phyloP scores from a whole-genome alignment of 2,113 vertebrate species.

The Hydrolagus affinis region DNA sequence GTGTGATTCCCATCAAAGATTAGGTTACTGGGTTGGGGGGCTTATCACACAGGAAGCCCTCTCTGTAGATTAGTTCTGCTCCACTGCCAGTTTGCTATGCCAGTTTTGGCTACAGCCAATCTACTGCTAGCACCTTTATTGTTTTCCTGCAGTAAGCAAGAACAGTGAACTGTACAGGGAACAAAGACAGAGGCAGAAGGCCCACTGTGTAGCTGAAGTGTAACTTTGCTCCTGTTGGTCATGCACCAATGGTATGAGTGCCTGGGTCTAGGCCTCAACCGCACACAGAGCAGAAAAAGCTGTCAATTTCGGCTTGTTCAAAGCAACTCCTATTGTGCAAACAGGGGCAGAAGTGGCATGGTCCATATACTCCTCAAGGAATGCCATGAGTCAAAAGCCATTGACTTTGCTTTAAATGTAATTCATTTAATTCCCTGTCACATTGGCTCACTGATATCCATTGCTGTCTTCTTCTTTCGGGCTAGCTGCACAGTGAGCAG shows the following conservation, averaged over 20 bases:
- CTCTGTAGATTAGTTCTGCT: slow-evolving; percentile 75
- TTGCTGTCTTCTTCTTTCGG: slow-evolving; percentile 56
- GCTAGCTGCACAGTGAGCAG: slow-evolving; percentile 38
- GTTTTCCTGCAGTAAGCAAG: slow-evolving; percentile 54
- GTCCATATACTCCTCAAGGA: slow-evolving; percentile 58
- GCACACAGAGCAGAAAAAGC: slow-evolving; percentile 58
- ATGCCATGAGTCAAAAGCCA: slow-evolving; percentile 53
- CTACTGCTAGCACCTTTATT: slow-evolving; percentile 59
- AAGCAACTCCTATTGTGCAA: slow-evolving; percentile 59
- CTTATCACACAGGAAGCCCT: slow-evolving; percentile 61
- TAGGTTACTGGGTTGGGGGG: slow-evolving; percentile 52
- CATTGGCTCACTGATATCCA: slow-evolving; percentile 47
- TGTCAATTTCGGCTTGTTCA: slow-evolving; percentile 65
- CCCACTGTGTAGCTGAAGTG: slow-evolving; percentile 55
- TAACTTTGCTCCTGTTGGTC: slow-evolving; percentile 54
- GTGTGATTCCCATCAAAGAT: slow-evolving; percentile 57
- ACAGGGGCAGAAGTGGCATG: slow-evolving; percentile 56
- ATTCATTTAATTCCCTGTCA: slow-evolving; percentile 45
- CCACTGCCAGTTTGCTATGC: slow-evolving; percentile 62
- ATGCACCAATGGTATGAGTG: slow-evolving; percentile 64
- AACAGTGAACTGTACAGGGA: slow-evolving; percentile 50
- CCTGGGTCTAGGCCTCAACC: slow-evolving; percentile 46
- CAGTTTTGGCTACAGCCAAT: slow-evolving; percentile 63
- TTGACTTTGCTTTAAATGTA: slow-evolving; percentile 54
- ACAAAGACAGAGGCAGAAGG: slow-evolving; percentile 45